Percentiles rank a stretch among this genome's conserved stretches.
Conservation (phyloP, 2,888 invertebrate species). For the Theretra japonica region DNA sequence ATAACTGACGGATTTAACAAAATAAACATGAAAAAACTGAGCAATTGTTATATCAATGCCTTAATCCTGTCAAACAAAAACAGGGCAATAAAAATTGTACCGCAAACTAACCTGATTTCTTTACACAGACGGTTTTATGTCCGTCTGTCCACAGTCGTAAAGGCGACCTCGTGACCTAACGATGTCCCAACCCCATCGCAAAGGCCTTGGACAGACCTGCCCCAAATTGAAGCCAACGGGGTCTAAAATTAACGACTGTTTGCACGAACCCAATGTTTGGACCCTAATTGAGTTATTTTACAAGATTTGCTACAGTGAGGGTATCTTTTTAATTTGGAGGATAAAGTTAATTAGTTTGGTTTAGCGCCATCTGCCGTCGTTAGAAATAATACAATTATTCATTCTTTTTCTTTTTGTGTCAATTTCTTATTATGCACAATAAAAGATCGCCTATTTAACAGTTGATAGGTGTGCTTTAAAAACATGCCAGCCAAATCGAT, state of each 20-base stretch:
- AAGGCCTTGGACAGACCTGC: conserved; percentile 60
- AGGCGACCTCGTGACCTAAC: conserved; percentile 65
- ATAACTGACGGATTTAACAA: no score
- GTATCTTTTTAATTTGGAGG: neutral
- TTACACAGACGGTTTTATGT: conserved; percentile 28
- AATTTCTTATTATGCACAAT: no score
- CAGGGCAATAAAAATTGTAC: neutral
- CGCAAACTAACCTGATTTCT: conserved; percentile 30
- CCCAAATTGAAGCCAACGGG: conserved; percentile 59
- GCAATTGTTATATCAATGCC: no score
- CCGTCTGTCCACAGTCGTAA: conserved; percentile 59
- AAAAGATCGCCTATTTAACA: no score
- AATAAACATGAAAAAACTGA: no score
- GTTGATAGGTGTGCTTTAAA: no score
- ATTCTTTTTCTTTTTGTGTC: neutral
- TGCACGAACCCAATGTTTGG: conserved; percentile 3
- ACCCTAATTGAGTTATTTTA: conserved; percentile 19
- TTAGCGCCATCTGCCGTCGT: neutral
- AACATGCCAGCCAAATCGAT: no score
- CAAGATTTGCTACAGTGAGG: neutral
- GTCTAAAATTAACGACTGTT: conserved; percentile 46
- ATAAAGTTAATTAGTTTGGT: neutral
- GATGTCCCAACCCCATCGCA: conserved; percentile 48
- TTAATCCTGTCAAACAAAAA: neutral
- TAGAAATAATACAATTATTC: neutral